phyloP scores from a whole-genome alignment of 1,140 invertebrate genomes.

The Leucophenga varia region DNA sequence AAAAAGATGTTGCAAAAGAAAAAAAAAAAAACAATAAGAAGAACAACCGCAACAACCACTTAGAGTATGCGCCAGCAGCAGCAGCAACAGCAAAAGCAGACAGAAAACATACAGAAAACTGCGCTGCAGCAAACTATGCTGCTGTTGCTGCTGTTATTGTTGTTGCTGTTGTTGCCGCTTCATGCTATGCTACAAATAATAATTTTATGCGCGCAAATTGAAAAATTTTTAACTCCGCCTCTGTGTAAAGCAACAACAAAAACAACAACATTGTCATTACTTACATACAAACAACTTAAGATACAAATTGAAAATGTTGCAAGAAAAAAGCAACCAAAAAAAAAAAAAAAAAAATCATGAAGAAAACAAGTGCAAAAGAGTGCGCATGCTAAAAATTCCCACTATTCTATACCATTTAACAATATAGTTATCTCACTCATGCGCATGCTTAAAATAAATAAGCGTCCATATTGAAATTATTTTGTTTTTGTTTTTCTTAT shows the following conservation, averaged over 20 bases:
- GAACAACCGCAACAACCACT: slow-evolving; percentile 1
- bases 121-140: slow-evolving; percentile 9
- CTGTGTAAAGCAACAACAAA: slow-evolving; percentile 17
- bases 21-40: slow-evolving; percentile 4
- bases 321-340: too few relatives aligned
- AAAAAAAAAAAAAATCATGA: too few relatives aligned
- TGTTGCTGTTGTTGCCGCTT: too few relatives aligned
- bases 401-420: too few relatives aligned
- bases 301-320: too few relatives aligned
- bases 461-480: background rate
- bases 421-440: too few relatives aligned
- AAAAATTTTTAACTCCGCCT: slow-evolving; percentile 55
- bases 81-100: background rate
- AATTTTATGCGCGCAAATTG: slow-evolving; percentile 54
- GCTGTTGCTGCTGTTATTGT: too few relatives aligned
- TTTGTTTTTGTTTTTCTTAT: background rate
- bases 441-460: background rate
- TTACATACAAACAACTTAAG: too few relatives aligned
- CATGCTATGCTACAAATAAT: too few relatives aligned
- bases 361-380: too few relatives aligned
- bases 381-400: too few relatives aligned
- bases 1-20: background rate
- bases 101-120: background rate
- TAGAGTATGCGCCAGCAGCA: background rate
- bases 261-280: slow-evolving; percentile 9